These are phyloP conservation scores for Muscicapa striata DNA, from an alignment of 2,797 vertebrate genomes.

Conservation along the genomic window DNA sequence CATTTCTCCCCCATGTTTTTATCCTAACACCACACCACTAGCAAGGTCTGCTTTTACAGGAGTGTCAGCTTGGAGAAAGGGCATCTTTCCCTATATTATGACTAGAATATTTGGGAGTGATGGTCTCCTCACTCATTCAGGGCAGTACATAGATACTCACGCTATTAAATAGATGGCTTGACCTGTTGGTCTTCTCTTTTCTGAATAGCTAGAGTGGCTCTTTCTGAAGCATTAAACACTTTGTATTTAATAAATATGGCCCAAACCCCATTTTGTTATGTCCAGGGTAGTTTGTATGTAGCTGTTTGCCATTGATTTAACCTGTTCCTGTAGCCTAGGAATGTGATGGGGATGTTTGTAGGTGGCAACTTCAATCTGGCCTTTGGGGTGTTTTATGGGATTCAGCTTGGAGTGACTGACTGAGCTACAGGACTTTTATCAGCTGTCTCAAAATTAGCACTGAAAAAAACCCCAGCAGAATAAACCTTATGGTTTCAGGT, in stretches of 20 bases:
- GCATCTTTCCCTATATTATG: background rate
- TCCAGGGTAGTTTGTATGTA: background rate
- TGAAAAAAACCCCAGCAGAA: no score
- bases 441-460: background rate
- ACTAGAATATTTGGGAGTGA: background rate
- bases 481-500: background rate
- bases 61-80: background rate
- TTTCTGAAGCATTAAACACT: background rate
- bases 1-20: background rate
- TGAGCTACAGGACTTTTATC: background rate
- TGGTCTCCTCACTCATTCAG: background rate
- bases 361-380: background rate
- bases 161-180: background rate
- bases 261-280: background rate
- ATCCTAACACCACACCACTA: background rate
- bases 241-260: background rate
- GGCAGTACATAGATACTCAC: accelerated
- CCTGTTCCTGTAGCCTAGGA: background rate
- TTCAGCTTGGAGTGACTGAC: background rate
- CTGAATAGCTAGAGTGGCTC: background rate
- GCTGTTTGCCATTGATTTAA: background rate
- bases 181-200: background rate
- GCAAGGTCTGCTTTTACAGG: background rate
- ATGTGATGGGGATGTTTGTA: background rate
- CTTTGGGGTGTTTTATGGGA: background rate